Evolutionary conservation across 2,113 vertebrate genomes (phyloP).

Genomic region (Nibea albiflora): DNA sequence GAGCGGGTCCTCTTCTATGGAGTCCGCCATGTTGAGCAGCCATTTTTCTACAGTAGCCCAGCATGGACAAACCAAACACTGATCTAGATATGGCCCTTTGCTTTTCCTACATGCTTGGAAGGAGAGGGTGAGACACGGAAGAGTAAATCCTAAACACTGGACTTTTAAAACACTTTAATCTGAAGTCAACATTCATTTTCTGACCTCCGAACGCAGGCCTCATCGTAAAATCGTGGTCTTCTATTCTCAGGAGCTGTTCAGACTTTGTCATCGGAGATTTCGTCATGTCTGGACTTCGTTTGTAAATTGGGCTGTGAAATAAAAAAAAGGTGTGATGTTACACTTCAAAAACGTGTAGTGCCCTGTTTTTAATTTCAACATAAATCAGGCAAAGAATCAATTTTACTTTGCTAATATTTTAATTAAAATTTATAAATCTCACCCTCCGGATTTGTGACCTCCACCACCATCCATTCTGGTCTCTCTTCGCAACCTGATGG

Average conservation of each 20-base stretch:
- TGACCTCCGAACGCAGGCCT: conserved; percentile 97
- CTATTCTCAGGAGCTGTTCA: conserved; percentile 96
- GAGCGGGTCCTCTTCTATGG: no score
- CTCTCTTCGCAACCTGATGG: conserved; percentile 81
- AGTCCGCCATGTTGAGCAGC: no score
- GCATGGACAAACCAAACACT: no score
- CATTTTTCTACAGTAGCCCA: no score
- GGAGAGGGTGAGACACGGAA: no score
- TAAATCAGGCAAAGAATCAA: not conserved
- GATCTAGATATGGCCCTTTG: no score
- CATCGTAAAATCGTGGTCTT: conserved; percentile 99
- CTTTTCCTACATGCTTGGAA: no score
- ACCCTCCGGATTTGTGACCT: conserved; percentile 88
- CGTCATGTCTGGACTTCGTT: conserved; percentile 95
- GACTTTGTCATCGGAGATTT: conserved; percentile 95
- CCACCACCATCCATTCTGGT: conserved; percentile 76
- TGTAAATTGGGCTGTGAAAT: conserved; percentile 88
- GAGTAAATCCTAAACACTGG: no score
- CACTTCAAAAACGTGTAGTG: not conserved
- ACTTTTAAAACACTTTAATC: not conserved
- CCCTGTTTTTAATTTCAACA: not conserved
- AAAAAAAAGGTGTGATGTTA: not conserved
- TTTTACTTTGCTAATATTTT: not conserved
- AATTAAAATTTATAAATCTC: conserved; percentile 35
- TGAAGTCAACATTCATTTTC: conserved; percentile 8